Evolutionary conservation across 2,113 vertebrate genomes (phyloP), one percentile per base, ranked within the genome.

Genomic region (Mormyrus lacerda): DNA sequence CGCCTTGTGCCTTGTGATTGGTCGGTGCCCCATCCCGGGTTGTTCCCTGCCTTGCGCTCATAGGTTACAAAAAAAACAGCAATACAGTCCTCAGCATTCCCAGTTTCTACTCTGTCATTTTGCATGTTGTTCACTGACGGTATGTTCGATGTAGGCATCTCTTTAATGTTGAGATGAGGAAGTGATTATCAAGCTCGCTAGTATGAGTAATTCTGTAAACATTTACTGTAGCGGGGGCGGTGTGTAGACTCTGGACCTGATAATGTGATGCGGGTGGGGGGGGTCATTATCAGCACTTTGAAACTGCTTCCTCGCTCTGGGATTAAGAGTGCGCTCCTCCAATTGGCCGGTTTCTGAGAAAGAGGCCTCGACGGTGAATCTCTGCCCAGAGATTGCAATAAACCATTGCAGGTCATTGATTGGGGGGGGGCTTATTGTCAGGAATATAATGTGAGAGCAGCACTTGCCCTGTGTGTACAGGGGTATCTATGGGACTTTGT

Each of bases 231-330:
- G 45, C 45, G 65, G 73, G 48, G 21, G 35, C 27, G 87, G 24
- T 82, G 73, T 89, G 76, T 83, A 82, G 73, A 89, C 73, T 89
- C 48, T 83, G 88, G 88, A 89, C 69, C 88, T 89, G 73, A 89
- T 88, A 76, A 82, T 89, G 35, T 47, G 73, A 79, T 61, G 31
- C 35, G 19, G 85, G 76, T 6, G 35, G 31, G 6, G 6, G 50
- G 53, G 86, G 55, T 73, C 19, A 82, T 42, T 82, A 88, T 88
- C 88, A 82, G 88, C 73, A 31, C 88, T 83, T 48, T 44, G 48
- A 47, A 89, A 82, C 47, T n/a, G 27, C 69, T 24, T 55, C 65
- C 42, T 45, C 61, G 21, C 21, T 85, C 65, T 53, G 27, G 47
- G 73, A 82, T 89, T 89, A 42, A 83, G 13, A 51, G 47, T 50